phyloP scores from a whole-genome alignment of 92 coral and sea anemone species.

The Phenganax subtilis region DNA sequence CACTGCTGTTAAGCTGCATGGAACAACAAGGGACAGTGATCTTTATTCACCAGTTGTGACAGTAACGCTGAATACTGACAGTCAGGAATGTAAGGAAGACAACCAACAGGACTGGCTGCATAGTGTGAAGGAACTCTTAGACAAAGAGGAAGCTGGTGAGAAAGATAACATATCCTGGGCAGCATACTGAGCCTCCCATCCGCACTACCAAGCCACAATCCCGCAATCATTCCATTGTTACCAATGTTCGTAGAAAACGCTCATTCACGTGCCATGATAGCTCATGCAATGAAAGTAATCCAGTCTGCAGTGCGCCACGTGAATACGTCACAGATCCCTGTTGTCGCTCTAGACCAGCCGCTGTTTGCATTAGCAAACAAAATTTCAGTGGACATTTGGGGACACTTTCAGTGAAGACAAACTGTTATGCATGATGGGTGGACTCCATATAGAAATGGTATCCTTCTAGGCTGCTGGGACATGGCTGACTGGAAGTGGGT shows the following conservation, averaged over 20 bases:
- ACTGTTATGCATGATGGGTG: conserved; percentile 40
- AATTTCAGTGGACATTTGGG: conserved; percentile 41
- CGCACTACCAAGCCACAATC: not conserved
- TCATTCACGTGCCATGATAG: conserved; percentile 50
- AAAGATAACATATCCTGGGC: conserved; percentile 38
- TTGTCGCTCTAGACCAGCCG: conserved; percentile 44
- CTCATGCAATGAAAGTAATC: conserved; percentile 48
- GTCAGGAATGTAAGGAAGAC: not conserved
- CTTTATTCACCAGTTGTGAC: not conserved
- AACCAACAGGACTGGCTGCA: conserved; percentile 26
- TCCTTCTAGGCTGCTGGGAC: conserved; percentile 36
- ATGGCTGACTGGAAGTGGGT: conserved; percentile 43
- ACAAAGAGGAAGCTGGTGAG: conserved; percentile 19
- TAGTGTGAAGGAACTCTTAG: not conserved
- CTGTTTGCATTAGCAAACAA: conserved; percentile 53
- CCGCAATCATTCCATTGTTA: conserved; percentile 27
- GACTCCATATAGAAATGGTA: conserved; percentile 50
- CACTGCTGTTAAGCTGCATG: no score
- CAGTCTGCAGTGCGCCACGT: conserved; percentile 24
- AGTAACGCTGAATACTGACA: not conserved
- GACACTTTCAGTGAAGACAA: conserved; percentile 32
- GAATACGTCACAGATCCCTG: conserved; percentile 45
- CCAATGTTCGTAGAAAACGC: conserved; percentile 46
- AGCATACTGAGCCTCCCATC: conserved; percentile 33
- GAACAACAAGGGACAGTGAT: no score